These are phyloP conservation scores for Beroe forskalii DNA, from an alignment of 37 sponge, comb jelly and placozoan species.

Conservation along the genomic window DNA sequence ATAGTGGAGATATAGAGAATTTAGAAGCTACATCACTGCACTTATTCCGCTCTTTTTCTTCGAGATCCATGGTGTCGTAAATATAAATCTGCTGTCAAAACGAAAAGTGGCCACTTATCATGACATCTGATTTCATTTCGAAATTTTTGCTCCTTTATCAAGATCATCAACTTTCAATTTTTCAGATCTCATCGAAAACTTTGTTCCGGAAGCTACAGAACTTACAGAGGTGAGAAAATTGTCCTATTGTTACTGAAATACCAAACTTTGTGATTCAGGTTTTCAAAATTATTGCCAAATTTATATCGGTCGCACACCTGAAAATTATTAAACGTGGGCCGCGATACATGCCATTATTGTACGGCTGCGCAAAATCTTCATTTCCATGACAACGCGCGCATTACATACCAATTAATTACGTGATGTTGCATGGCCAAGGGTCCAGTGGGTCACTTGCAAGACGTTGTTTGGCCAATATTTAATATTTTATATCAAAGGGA, in stretches of 20 bases:
- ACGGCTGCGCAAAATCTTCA: background rate
- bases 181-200: conserved; percentile 76
- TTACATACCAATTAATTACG: too few relatives aligned
- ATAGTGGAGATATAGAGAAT: conserved; percentile 43
- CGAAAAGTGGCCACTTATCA: background rate
- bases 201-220: conserved; percentile 76
- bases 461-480: too few relatives aligned
- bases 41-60: conserved; percentile 14
- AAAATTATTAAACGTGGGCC: too few relatives aligned
- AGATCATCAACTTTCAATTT: background rate
- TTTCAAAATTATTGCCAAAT: background rate
- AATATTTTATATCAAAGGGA: too few relatives aligned
- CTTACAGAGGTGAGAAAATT: conserved; percentile 29
- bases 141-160: conserved; percentile 56
- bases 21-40: background rate
- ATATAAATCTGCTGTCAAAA: too few relatives aligned
- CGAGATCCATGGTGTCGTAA: background rate
- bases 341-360: too few relatives aligned
- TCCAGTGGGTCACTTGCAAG: too few relatives aligned
- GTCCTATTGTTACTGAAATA: background rate
- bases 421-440: too few relatives aligned
- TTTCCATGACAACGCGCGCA: background rate
- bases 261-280: background rate
- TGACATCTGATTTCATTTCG: background rate
- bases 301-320: background rate